Conservation (phyloP, 2,797 vertebrate species). For the Rhinichthys osculus region DNA sequence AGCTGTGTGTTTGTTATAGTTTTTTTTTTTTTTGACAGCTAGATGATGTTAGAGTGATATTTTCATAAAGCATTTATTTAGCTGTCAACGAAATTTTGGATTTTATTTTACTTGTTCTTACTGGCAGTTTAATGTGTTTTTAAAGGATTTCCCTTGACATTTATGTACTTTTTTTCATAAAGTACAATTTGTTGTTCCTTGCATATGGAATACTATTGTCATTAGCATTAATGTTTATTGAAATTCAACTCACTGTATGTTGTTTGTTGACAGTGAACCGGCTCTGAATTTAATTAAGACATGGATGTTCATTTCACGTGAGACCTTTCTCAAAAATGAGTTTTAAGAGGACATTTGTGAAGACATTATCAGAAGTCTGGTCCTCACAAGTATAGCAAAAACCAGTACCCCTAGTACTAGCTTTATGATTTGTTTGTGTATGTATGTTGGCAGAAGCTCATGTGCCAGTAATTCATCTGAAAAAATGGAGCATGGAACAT, state of each 20-base stretch:
- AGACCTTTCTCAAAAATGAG: not conserved
- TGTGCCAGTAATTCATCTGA: not conserved
- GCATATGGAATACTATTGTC: too few species aligned
- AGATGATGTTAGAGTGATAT: too few species aligned
- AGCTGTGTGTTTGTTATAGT: too few species aligned
- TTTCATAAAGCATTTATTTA: too few species aligned
- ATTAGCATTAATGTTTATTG: too few species aligned
- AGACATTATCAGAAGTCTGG: not conserved
- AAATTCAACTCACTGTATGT: not conserved
- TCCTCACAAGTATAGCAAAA: not conserved
- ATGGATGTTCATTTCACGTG: not conserved
- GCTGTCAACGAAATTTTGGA: too few species aligned
- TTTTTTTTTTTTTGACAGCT: too few species aligned
- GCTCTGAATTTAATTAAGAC: not conserved
- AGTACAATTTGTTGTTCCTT: too few species aligned
- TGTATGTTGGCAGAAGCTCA: conserved; percentile 14
- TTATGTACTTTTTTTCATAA: too few species aligned
- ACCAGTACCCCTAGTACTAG: not conserved
- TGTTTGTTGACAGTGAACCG: not conserved
- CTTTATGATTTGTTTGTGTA: conserved; percentile 22
- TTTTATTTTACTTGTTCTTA: too few species aligned
- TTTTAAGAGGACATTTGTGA: not conserved
- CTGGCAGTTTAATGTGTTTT: too few species aligned
- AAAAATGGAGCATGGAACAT: not conserved
- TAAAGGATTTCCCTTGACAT: too few species aligned